phyloP scores from a whole-genome alignment of 2,113 vertebrate species.

The Oncorhynchus mykiss region DNA sequence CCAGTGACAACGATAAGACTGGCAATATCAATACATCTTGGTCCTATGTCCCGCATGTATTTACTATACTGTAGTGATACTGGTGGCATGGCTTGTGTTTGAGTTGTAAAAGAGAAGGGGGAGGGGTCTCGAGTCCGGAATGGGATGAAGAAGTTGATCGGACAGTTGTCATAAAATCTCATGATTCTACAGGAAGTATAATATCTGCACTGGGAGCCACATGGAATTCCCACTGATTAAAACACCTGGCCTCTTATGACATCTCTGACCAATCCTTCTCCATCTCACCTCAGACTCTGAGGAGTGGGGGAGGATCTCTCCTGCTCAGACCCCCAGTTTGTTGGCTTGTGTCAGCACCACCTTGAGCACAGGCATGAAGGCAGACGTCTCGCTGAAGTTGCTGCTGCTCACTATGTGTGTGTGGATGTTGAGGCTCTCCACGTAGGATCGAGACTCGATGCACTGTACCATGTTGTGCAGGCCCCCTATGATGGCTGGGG shows the following conservation, averaged over 20 bases:
- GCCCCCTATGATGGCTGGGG: conserved; percentile 85
- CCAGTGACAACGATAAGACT: conserved; percentile 21
- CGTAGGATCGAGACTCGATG: conserved; percentile 85
- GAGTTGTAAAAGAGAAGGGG: conserved; percentile 15
- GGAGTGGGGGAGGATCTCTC: neutral
- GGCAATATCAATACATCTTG: conserved; percentile 39
- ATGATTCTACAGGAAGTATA: conserved; percentile 14
- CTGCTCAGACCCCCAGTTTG: conserved; percentile 83
- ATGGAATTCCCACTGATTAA: neutral
- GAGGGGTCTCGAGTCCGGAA: conserved; percentile 13
- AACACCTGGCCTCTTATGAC: neutral
- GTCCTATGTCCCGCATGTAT: conserved; percentile 42
- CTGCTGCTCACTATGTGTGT: conserved; percentile 95
- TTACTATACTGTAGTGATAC: conserved; percentile 45
- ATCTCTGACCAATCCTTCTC: neutral
- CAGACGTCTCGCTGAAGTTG: conserved; percentile 98
- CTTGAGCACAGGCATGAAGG: conserved; percentile 98
- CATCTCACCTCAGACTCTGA: neutral
- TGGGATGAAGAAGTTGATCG: conserved; percentile 30
- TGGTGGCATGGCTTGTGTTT: conserved; percentile 58
- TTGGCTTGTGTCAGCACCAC: conserved; percentile 96
- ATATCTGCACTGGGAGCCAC: conserved; percentile 9
- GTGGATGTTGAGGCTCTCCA: conserved; percentile 88
- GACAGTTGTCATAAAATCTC: conserved; percentile 12
- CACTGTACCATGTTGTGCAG: conserved; percentile 90